Base-by-base conservation (phyloP, 1,140 invertebrate species). In the Proctacanthus coquilletti region DNA sequence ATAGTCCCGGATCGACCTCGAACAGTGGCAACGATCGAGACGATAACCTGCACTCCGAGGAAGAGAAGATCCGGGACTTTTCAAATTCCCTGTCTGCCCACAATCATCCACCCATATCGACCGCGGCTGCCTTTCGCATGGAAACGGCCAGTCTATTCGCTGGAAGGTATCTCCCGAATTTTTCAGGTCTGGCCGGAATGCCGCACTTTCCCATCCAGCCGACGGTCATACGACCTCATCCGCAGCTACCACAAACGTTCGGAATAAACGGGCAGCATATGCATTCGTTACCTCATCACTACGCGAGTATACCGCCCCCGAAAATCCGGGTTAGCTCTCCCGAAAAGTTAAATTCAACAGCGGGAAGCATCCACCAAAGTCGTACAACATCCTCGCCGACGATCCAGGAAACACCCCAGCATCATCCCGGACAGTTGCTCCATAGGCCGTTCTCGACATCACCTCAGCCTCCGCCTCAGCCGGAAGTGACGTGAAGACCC, bases 371-470 rank as follows among this genome's bases (percentile, higher is more conserved):
- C 11, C 34, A 37, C 17, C 42, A 13, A 14, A 31, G 11, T 27
- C 40, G 18, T 18, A 21, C 17, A 27, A 13, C 14, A 23, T n/a
- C 32, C 23, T 25, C 31, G 31, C 18, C 36, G 44, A 44, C 11
- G 51, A 56, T n/a, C 59, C 60, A 21, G 47, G 54, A 18, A 36
- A 50, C 37, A 53, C 51, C 50, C 53, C 50, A n/a, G 50, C 51
- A 34, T 45, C 51, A 15, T 54, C 42, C 42, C 38, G 47, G 40
- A 31, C 59, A 60, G 30, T 47, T 65, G 32, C 42, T 70, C 34
- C 67, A 70, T 45, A 46, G 67, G 41, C 67, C 67, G 30, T 70
- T 68, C 48, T 69, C 67, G 27, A 67, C 66, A 32, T 60, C 56
- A 35, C 56, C 56, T 19, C 56, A 59, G 37, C 41, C 58, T 25